Conservation (phyloP, 1,140 invertebrate species). For the Heliothis subflexa region DNA sequence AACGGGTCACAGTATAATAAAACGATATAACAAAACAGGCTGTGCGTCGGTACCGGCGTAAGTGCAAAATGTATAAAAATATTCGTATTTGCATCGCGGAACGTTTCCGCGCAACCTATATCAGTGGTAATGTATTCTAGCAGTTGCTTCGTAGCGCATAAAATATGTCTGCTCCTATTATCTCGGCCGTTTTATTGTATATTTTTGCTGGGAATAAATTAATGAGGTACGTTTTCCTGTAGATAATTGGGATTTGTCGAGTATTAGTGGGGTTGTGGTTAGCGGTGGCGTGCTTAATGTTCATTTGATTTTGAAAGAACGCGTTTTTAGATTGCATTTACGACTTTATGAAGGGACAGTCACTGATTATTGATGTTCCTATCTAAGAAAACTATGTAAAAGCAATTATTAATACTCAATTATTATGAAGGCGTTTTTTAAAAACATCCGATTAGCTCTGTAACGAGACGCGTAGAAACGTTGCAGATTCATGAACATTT, state of each 20-base stretch:
- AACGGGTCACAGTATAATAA: constrained; percentile 27
- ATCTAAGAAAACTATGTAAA: too few relatives aligned
- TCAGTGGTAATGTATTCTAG: constrained; percentile 43
- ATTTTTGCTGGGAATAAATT: constrained; percentile 35
- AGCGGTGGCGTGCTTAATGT: not conserved
- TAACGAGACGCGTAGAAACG: too few relatives aligned
- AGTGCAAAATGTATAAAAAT: constrained; percentile 33
- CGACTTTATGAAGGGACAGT: too few relatives aligned
- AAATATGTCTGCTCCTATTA: constrained; percentile 38
- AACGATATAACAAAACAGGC: constrained; percentile 22
- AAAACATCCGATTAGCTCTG: too few relatives aligned
- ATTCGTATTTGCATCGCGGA: constrained; percentile 46
- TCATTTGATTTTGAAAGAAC: not conserved
- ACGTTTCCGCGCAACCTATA: constrained; percentile 39
- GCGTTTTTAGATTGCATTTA: not conserved
- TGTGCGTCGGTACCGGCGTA: not conserved
- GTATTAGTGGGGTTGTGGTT: constrained; percentile 15
- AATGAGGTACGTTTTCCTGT: constrained; percentile 28
- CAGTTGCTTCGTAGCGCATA: constrained; percentile 25
- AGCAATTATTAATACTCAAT: too few relatives aligned
- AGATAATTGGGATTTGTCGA: constrained; percentile 26
- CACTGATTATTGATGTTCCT: too few relatives aligned
- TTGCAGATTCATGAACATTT: too few relatives aligned
- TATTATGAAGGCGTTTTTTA: too few relatives aligned
- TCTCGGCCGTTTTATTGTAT: constrained; percentile 18